Conservation (phyloP, 2,888 invertebrate genomes). For the Eremobia ochroleuca region DNA sequence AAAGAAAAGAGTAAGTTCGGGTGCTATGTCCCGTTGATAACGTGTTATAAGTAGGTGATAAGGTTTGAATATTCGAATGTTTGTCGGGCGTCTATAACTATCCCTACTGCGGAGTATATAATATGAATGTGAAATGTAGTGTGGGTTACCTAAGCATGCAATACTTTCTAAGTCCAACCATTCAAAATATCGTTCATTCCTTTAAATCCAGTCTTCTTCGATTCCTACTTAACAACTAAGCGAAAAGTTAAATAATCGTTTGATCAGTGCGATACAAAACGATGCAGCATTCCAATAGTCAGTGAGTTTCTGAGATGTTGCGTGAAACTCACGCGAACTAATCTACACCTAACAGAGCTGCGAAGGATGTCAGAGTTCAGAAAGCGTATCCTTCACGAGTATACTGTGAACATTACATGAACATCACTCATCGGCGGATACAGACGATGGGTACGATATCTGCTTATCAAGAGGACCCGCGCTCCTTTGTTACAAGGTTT, state of each 20-base stretch:
- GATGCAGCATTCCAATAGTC: constrained; percentile 18
- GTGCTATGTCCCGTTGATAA: background rate
- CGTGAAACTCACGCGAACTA: constrained; percentile 15
- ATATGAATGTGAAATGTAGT: constrained; percentile 40
- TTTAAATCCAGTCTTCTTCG: constrained; percentile 80
- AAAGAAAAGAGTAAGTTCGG: constrained; percentile 2
- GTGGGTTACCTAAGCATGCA: constrained; percentile 69
- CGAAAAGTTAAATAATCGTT: constrained; percentile 48
- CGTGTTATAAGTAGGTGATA: constrained; percentile 18
- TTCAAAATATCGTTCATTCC: constrained; percentile 70
- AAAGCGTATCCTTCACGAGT: constrained; percentile 21
- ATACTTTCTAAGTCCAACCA: constrained; percentile 68
- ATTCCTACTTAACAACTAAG: constrained; percentile 76
- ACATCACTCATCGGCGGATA: constrained; percentile 2
- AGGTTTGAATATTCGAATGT: constrained; percentile 33
- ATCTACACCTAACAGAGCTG: constrained; percentile 17
- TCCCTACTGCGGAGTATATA: constrained; percentile 30
- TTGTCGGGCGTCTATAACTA: constrained; percentile 37
- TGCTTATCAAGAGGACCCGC: background rate
- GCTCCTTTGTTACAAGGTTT: background rate
- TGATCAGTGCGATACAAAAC: constrained; percentile 30
- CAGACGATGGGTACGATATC: constrained; percentile 3
- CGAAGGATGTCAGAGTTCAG: constrained; percentile 19
- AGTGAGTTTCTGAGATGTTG: background rate
- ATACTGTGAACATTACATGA: background rate